These are phyloP conservation scores for Atrina japonica DNA, from an alignment of 2,888 invertebrate species.

Conservation along the genomic window DNA sequence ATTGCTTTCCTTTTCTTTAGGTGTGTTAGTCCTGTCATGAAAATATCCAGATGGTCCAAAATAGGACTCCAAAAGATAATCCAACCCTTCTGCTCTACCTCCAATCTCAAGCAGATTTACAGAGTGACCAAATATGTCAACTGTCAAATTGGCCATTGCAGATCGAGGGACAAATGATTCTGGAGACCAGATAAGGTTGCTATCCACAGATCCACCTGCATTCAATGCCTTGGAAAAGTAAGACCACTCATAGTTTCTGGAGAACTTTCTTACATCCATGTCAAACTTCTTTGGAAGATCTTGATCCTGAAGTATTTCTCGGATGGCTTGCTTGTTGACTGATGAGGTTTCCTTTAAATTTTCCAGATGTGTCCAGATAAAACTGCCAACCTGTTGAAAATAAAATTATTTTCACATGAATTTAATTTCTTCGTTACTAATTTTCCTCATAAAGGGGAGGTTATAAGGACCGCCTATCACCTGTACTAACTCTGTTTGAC, in stretches of 20 bases:
- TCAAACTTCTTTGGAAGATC: slow-evolving; percentile 90
- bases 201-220: slow-evolving; percentile 76
- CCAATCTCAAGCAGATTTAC: slow-evolving; percentile 92
- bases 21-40: slow-evolving; percentile 63
- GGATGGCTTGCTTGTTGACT: slow-evolving; percentile 91
- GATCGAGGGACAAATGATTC: slow-evolving; percentile 79
- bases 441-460: neutral
- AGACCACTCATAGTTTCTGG: slow-evolving; percentile 91
- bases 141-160: slow-evolving; percentile 78
- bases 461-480: too few relatives aligned
- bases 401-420: neutral
- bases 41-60: slow-evolving; percentile 87
- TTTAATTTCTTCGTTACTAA: neutral
- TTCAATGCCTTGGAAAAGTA: slow-evolving; percentile 92
- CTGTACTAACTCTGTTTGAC: too few relatives aligned
- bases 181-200: slow-evolving; percentile 78
- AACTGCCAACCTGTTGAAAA: slow-evolving; percentile 94
- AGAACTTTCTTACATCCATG: slow-evolving; percentile 93
- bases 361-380: slow-evolving; percentile 96
- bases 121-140: slow-evolving; percentile 87
- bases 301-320: slow-evolving; percentile 91
- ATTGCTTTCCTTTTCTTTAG: slow-evolving; percentile 75
- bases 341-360: slow-evolving; percentile 92
- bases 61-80: slow-evolving; percentile 89
- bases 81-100: slow-evolving; percentile 92